These are phyloP conservation scores for Panthera uncia DNA, from an alignment of 2,113 vertebrate genomes.

Conservation along the genomic window DNA sequence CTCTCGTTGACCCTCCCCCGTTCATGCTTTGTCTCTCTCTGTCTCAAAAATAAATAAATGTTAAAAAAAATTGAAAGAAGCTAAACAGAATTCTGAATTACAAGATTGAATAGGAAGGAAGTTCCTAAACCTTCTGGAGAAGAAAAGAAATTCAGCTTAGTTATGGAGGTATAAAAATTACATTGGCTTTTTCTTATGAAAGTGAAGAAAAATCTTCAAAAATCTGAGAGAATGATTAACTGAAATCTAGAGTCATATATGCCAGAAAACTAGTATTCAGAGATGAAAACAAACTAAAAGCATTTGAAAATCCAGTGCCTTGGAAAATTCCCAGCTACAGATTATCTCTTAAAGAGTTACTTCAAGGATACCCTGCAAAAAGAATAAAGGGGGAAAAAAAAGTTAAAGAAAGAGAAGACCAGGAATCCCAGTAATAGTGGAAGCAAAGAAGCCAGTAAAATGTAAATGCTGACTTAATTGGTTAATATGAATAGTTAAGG, in stretches of 20 bases:
- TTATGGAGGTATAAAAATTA: neutral
- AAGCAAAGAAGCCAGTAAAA: neutral
- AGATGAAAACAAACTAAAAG: neutral
- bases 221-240: neutral
- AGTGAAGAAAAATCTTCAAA: neutral
- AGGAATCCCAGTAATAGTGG: neutral
- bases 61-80: neutral
- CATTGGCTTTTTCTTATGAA: neutral
- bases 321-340: neutral
- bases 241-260: neutral
- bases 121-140: neutral
- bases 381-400: neutral
- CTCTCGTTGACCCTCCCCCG: too few species aligned
- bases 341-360: slow-evolving; percentile 2
- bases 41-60: too few species aligned
- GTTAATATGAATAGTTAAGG: neutral
- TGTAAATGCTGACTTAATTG: neutral
- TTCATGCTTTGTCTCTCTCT: too few species aligned
- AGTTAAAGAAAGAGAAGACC: neutral
- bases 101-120: neutral
- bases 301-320: neutral
- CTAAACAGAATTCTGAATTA: neutral
- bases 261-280: neutral
- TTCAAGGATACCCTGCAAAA: neutral
- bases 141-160: neutral